These are phyloP conservation scores for Manduca sexta DNA, from an alignment of 1,140 invertebrate genomes.

Conservation along the genomic window DNA sequence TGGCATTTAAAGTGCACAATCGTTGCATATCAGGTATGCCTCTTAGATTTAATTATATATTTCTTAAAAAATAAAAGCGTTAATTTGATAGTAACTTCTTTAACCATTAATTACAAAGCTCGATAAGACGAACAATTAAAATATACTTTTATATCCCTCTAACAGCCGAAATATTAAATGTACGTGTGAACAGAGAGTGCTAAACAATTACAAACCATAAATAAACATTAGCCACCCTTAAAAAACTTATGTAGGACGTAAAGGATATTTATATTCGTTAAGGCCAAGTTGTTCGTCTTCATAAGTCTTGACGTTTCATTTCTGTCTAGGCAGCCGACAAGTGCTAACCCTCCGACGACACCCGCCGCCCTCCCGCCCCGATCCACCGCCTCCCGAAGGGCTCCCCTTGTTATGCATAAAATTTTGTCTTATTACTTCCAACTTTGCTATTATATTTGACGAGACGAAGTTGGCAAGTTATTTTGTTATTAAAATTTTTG, in stretches of 20 bases:
- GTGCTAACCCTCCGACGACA: slow-evolving; percentile 32
- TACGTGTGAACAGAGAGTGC: no score
- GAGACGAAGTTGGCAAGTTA: slow-evolving; percentile 64
- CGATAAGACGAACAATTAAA: no score
- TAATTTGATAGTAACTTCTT: no score
- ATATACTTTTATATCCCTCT: no score
- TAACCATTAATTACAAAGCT: no score
- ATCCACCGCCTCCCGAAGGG: slow-evolving; percentile 24
- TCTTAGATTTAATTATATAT: no score
- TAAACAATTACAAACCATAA: slow-evolving; percentile 41
- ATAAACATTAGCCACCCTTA: slow-evolving; percentile 51
- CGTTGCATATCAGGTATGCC: no score
- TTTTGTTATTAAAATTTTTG: slow-evolving; percentile 72
- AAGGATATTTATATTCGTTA: slow-evolving; percentile 68
- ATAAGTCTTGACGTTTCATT: slow-evolving; percentile 63
- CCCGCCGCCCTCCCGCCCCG: slow-evolving; percentile 10
- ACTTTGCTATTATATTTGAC: slow-evolving; percentile 70
- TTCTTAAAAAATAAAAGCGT: no score
- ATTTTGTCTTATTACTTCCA: slow-evolving; percentile 70
- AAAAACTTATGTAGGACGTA: slow-evolving; percentile 45
- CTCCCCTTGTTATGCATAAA: slow-evolving; percentile 69
- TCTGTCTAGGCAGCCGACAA: slow-evolving; percentile 64
- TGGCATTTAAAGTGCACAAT: no score
- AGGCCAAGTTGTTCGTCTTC: slow-evolving; percentile 64
- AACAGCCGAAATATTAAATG: no score